These are phyloP conservation scores for Scomber scombrus DNA, from an alignment of 2,113 vertebrate genomes.

Conservation along the genomic window DNA sequence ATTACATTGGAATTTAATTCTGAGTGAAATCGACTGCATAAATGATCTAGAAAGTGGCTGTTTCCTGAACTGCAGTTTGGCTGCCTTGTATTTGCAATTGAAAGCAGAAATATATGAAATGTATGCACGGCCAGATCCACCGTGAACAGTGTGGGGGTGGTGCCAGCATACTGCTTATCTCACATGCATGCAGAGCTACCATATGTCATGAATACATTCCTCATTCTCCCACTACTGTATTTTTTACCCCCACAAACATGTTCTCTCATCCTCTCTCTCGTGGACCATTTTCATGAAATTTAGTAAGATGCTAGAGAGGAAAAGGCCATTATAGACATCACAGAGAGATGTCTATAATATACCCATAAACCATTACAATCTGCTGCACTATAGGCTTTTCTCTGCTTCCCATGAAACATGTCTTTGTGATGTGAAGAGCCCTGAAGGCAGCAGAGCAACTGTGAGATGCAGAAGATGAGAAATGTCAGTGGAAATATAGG, in stretches of 20 bases:
- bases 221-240: background rate
- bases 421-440: slow-evolving; percentile 30
- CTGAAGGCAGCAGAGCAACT: slow-evolving; percentile 33
- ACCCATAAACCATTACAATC: slow-evolving; percentile 15
- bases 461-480: slow-evolving; percentile 39
- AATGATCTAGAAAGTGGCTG: background rate
- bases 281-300: slow-evolving; percentile 6
- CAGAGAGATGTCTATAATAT: background rate
- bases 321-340: background rate
- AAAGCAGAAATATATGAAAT: slow-evolving; percentile 4
- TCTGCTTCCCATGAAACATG: slow-evolving; percentile 13
- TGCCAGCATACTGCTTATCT: slow-evolving; percentile 37
- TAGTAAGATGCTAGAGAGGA: background rate
- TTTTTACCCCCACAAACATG: background rate
- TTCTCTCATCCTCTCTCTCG: background rate
- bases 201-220: slow-evolving; percentile 55
- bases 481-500: slow-evolving; percentile 48
- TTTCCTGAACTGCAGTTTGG: background rate
- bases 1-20: background rate
- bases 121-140: background rate
- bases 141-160: slow-evolving; percentile 12
- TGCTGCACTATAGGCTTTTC: slow-evolving; percentile 3
- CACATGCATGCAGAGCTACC: slow-evolving; percentile 54
- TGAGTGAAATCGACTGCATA: background rate
- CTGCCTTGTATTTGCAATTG: background rate